Base-by-base conservation (phyloP, 2,113 vertebrate species). In the Syrrhaptes paradoxus region DNA sequence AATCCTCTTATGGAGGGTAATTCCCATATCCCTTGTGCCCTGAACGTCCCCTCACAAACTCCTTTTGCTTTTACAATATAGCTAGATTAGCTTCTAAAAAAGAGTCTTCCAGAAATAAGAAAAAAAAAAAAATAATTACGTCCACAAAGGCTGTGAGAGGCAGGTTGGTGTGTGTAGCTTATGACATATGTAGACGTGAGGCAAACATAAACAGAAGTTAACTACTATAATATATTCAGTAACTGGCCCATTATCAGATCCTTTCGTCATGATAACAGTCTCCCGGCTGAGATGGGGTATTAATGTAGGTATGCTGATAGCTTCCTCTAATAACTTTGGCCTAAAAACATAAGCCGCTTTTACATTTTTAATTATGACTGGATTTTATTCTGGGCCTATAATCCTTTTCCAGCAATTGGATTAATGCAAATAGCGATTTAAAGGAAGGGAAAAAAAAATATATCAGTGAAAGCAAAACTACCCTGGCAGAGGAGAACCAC, bases 271-370 rank as follows among this genome's bases (percentile, higher is more conserved):
- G 34, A 34, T 52, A 87, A 91, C 74, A 84, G 66, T 31, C 66
- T 91, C 73, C 66, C 41, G 76, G 48, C 49, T 48, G 66, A 75
- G 62, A 46, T 0, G 36, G n/a, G 17, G 45, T 65, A 91, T 91
- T 87, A 89, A 75, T 54, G 85, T 82, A 48, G 31, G 59, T 57
- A 43, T 2, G 8, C 36, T 80, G 90, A 92, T 92, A 90, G 54
- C 46, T 76, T 58, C 77, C 70, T 82, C 49, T 91, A 96, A 95
- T 92, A 95, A 87, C 89, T 94, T 75, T 96, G 93, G 52, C 94
- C 96, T 96, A 91, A 95, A 97, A 97, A 94, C 77, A 43, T 94
- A 97, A 97, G 87, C 93, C 0, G 84, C 96, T 95, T 96, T 93
- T 79, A 67, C 49, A 93, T 91, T 95, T 96, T 95, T 96, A 96